Percentiles rank a stretch among this genome's conserved stretches.
Evolutionary conservation across 2,888 invertebrate species (phyloP).

Genomic region (Mesorhabditis belari): DNA sequence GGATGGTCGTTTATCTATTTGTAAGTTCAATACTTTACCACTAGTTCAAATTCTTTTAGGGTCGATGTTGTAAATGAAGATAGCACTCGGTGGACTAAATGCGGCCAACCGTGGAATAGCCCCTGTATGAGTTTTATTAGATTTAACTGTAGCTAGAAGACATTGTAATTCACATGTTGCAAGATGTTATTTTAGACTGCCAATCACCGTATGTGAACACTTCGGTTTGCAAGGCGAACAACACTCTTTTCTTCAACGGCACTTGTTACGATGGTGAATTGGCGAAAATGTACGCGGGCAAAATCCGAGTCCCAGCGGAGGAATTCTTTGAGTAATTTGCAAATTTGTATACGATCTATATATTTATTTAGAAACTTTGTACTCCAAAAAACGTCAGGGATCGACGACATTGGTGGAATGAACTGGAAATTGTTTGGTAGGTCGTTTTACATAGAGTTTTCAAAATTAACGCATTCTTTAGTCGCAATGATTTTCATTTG

Average conservation of each 20-base stretch:
- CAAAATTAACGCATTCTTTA: not conserved
- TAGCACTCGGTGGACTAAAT: slow-evolving; percentile 12
- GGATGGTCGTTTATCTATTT: slow-evolving; percentile 83
- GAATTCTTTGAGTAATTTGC: not conserved
- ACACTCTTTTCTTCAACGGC: not conserved
- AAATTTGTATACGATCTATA: no score
- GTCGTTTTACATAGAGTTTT: not conserved
- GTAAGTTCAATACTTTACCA: not conserved
- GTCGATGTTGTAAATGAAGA: slow-evolving; percentile 9
- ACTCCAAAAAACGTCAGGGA: slow-evolving; percentile 9
- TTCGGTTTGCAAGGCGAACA: not conserved
- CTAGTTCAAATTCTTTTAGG: slow-evolving; percentile 21
- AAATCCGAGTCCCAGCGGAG: not conserved
- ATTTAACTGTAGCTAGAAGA: no score
- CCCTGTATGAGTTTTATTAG: no score
- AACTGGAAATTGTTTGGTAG: slow-evolving; percentile 21
- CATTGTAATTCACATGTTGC: not conserved
- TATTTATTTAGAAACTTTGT: no score
- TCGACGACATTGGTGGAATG: slow-evolving; percentile 25
- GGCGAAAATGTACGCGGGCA: not conserved
- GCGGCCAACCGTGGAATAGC: slow-evolving; percentile 21
- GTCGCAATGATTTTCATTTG: slow-evolving; percentile 22
- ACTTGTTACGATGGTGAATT: not conserved
- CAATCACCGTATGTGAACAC: not conserved
- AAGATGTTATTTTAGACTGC: not conserved